phyloP scores from a whole-genome alignment of 2,113 vertebrate species.

The Ibidorhyncha struthersii region DNA sequence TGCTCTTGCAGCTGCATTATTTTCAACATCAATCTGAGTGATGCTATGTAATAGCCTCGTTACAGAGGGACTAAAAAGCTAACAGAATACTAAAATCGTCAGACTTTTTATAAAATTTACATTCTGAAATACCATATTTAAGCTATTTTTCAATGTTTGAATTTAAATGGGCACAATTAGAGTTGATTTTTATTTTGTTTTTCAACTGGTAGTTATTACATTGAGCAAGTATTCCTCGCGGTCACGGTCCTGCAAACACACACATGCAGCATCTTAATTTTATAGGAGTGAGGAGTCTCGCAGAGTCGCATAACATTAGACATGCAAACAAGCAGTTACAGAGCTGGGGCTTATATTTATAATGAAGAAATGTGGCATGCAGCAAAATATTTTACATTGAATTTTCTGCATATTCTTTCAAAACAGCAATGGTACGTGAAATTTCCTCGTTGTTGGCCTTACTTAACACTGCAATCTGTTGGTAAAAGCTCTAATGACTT shows the following conservation, averaged over 20 bases:
- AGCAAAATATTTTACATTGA: neutral
- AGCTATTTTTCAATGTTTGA: constrained; percentile 47
- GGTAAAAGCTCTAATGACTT: neutral
- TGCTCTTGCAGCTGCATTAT: constrained; percentile 64
- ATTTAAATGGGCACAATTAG: constrained; percentile 55
- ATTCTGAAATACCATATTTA: constrained; percentile 59
- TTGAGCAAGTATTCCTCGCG: neutral
- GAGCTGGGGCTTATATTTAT: neutral
- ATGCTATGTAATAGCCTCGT: constrained; percentile 44
- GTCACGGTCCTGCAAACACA: constrained; percentile 21
- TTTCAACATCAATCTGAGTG: constrained; percentile 21
- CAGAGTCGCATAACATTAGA: neutral
- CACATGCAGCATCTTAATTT: constrained; percentile 29
- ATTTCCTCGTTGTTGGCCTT: neutral
- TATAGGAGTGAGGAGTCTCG: neutral
- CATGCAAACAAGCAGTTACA: constrained; percentile 2
- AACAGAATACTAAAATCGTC: constrained; percentile 30
- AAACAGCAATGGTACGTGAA: neutral
- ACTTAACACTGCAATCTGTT: neutral
- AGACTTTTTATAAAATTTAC: constrained; percentile 5
- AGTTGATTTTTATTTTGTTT: constrained; percentile 60
- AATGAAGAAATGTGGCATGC: neutral
- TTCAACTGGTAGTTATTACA: constrained; percentile 50
- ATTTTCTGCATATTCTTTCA: neutral
- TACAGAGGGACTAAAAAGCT: constrained; percentile 43